Conservation (phyloP, 2,113 vertebrate genomes). For the Xiphophorus maculatus region DNA sequence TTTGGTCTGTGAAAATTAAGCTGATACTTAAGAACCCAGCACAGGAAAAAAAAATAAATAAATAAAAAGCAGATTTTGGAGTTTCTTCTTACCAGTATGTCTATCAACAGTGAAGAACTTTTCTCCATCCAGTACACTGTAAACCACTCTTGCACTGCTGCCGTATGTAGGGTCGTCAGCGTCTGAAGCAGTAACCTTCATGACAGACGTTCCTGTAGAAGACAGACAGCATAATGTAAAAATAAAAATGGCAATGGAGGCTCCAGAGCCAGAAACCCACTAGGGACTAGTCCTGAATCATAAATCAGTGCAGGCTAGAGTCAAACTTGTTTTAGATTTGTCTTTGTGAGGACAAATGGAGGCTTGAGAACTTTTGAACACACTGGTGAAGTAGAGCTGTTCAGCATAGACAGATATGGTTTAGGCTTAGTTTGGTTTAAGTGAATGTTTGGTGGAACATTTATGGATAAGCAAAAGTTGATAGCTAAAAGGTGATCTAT, state of each 20-base stretch:
- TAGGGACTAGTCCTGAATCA: conserved; percentile 3
- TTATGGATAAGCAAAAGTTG: neutral
- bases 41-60: neutral
- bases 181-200: conserved; percentile 96
- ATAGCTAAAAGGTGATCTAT: neutral
- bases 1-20: neutral
- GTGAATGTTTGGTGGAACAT: neutral
- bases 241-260: neutral
- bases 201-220: conserved; percentile 92
- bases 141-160: conserved; percentile 93
- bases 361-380: neutral
- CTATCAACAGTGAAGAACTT: conserved; percentile 93
- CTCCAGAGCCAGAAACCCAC: neutral
- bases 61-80: neutral
- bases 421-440: neutral
- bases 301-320: conserved; percentile 1
- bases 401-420: neutral
- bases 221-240: conserved; percentile 33
- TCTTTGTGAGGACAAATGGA: conserved; percentile 15
- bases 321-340: neutral
- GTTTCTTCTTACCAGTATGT: conserved; percentile 86
- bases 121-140: conserved; percentile 95
- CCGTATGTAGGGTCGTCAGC: conserved; percentile 95
- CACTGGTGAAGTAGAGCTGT: neutral
- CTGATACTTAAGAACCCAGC: too few species aligned